Base-by-base conservation (phyloP, 2,113 vertebrate genomes). In the Oryzias curvinotus region DNA sequence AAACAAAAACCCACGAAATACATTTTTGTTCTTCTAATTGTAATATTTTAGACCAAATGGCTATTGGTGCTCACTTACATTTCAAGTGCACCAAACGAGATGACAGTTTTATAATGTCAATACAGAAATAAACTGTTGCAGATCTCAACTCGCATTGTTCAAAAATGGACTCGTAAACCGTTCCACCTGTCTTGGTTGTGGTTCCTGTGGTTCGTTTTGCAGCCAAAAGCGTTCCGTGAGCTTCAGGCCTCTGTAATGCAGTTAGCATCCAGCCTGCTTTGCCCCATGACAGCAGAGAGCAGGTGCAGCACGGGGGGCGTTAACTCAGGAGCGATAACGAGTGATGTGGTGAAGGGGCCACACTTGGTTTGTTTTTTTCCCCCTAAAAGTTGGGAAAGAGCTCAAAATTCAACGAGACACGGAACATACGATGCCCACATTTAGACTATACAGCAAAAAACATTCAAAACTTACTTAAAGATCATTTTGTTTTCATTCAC, bases 241-340 rank as follows among this genome's bases (percentile, higher is more conserved):
- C 30, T 36, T 36, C 30, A 36, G 8, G 7, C 30, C 7, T 36
- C 30, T 7, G 10, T 36, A 8, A 7, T 36, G 0, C 25, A 7
- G 19, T 26, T 58, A 15, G 42, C 42, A 12, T 30, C 41, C 19
- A 15, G 8, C 51, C 44, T 12, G 19, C 4, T 30, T 25, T 23
- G 1, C 52, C 58, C 25, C 54, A 56, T 60, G 19, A 72, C 42
- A 71, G 67, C 0, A 10, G 17, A 14, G 14, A 21, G 16, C 50
- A 17, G 49, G 8, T 59, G 60, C 41, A 4, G 10, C n/a, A 14
- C 2, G 12, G 19, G 14, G 60, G 16, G 55, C 54, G 28, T 15
- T 25, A 19, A 50, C 58, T 7, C 26, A 15, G 30, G 52, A 0
- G 10, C 15, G 14, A 15, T 46, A 17, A 16, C 1, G 41, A 52